Evolutionary conservation across 92 coral and sea anemone genomes (phyloP), one percentile per base, ranked within the genome.

Genomic region (Zoanthus sansibaricus): DNA sequence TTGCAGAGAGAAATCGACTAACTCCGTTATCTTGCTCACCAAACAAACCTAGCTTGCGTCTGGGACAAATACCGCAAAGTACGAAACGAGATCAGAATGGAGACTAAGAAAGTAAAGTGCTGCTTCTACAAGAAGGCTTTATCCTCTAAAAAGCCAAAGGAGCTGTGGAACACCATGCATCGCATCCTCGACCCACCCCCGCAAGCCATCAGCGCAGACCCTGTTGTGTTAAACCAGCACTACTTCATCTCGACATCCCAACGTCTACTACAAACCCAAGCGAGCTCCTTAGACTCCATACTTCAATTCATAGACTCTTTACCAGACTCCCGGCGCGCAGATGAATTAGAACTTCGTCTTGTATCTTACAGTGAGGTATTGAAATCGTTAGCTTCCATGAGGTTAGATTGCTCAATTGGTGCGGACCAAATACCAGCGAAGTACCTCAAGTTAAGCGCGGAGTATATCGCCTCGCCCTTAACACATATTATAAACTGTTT

Each of bases 101-200:
- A 72, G 45, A 62, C 82, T 84, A 86, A 86, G 62, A 75, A 74
- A 76, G 62, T 37, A 44, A 76, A 86, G 64, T 15, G 75, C 51
- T 30, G 75, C 75, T 85, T 84, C 51, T 84, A 84, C 66, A 76
- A 72, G 70, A 84, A 83, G 58, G 78, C 79, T 9, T 83, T 83
- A 49, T 71, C 87, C 44, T 83, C 78, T 32, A 83, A 70, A n/a
- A 72, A 84, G 17, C 87, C 87, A 20, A 84, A 72, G 62, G 87
- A 84, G 76, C 79, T 72, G 7, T 84, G 87, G 87, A 15, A 86
- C 69, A 59, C 55, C 47, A 86, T 86, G 1, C 83, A 86, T 76
- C 88, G 83, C 32, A 86, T 74, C 17, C 47, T 74, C 48, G 46
- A 86, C 64, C 74, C 58, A n/a, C 59, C 51, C 61, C 88, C 82